Evolutionary conservation across 2,797 vertebrate genomes (phyloP), one percentile per base, ranked within the genome.

Genomic region (Amblyopsis hoosieri): DNA sequence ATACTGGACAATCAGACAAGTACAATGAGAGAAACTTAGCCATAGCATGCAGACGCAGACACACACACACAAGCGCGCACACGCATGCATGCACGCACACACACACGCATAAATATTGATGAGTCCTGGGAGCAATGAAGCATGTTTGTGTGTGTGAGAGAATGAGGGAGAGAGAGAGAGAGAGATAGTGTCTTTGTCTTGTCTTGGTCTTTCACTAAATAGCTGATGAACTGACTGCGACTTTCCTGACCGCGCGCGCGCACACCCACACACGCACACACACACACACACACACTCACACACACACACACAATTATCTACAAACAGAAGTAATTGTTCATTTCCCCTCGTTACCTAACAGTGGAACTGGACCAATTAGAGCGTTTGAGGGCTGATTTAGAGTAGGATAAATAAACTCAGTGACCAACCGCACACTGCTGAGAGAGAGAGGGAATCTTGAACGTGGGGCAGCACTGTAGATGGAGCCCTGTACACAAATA

Each of bases 341-440:
- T 93, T 94, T 94, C 92, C 92, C 87, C 82, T 88, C 53, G 63
- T 93, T 92, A 91, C 89, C 91, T 89, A 93, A 91, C 88, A 74
- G 84, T 93, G 89, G 90, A 93, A 91, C 86, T 79, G 87, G 81
- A 92, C 90, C 91, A 93, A 93, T 94, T 94, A 93, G 89, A 88
- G 83, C 81, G 84, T 92, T 89, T 91, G 89, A 92, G 90, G 89
- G 87, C 83, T 88, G 90, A 92, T 92, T 92, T 90, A 92, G 90
- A 92, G 91, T 90, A 89, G 91, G 86, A 92, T 92, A 94, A 94
- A 93, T 92, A 92, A 93, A 93, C 92, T 80, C 65, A 51, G 63
- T 53, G 87, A 92, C 91, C 91, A 89, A 92, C 87, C 84, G 67
- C 60, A 62, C 57, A 56, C 62, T 60, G 55, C 63, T 57, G 52